Evolutionary conservation across 2,113 vertebrate species (phyloP).

Genomic region (Macroglossus sobrinus): DNA sequence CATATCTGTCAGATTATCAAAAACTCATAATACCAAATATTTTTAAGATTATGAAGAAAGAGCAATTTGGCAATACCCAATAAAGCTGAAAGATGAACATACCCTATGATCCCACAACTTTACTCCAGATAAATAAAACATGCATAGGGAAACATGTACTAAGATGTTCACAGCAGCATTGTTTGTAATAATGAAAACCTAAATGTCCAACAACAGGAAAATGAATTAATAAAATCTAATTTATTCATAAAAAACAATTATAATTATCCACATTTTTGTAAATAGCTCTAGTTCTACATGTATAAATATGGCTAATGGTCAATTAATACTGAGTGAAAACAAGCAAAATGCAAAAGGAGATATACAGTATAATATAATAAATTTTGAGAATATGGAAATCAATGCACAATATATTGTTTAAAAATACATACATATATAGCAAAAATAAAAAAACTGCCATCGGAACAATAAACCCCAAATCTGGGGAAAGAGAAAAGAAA

Average conservation of each 20-base stretch:
- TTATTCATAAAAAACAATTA: not conserved
- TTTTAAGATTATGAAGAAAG: not conserved
- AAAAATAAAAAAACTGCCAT: not conserved
- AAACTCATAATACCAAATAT: not conserved
- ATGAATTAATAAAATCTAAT: not conserved
- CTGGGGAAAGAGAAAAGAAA: not conserved
- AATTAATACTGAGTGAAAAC: not conserved
- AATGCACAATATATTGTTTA: not conserved
- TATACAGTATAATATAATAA: not conserved
- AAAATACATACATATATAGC: not conserved
- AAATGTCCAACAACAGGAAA: not conserved
- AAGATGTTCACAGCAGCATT: not conserved
- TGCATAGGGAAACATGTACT: not conserved
- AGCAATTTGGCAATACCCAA: not conserved
- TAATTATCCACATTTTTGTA: not conserved
- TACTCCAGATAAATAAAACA: not conserved
- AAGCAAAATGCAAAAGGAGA: not conserved
- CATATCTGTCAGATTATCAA: not conserved
- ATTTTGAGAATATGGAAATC: not conserved
- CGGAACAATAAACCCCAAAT: not conserved
- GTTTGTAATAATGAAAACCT: not conserved
- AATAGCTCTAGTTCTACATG: not conserved
- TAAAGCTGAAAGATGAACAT: not conserved
- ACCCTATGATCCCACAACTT: not conserved
- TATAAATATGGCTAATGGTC: not conserved